Base-by-base conservation (phyloP, 2,888 invertebrate species). In the Eilema depressum region DNA sequence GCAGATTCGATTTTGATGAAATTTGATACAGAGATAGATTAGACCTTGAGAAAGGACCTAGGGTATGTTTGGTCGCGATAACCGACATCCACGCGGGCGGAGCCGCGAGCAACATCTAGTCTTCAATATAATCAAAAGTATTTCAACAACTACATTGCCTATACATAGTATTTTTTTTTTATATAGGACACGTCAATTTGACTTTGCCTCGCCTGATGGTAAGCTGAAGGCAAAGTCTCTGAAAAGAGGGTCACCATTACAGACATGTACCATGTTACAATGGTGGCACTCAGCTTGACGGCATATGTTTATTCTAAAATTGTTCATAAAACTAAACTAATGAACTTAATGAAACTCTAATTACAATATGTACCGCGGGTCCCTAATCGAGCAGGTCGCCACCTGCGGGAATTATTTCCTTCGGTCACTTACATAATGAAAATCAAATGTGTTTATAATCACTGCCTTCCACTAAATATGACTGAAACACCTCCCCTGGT, bases 231-330 rank as follows among this genome's bases (percentile, higher is more conserved):
- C n/a, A n/a, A n/a, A n/a, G 5, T 5, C 28, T 28, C 28, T 2
- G 28, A 28, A 5, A 3, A 2, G 2, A 28, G 28, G 28, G 28
- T 28, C 28, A 2, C 28, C 5, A 2, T 2, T 28, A 5, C 28
- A 5, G 28, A 5, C 5, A 28, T 28, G 3, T 2, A 28, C 2
- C 28, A 2, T 5, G 28, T 5, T 28, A 28, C 28, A 5, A 28
- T 28, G 7, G 7, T 1, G 1, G 3, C 1, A 3, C 1, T 2
- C 1, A 12, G 1, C 33, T 10, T 33, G 1, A 33, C 10, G 8
- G 1, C 8, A 41, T 47, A 20, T 2, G 0, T 20, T 20, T 20
- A 5, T 20, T n/a, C 53, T n/a, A n/a, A 12, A n/a, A 53, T n/a
- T 10, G n/a, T 53, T 53, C 53, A 53, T n/a, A n/a, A 53, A n/a